Base-by-base conservation (phyloP, 1,140 invertebrate species). In the Dendrolimus kikuchii region DNA sequence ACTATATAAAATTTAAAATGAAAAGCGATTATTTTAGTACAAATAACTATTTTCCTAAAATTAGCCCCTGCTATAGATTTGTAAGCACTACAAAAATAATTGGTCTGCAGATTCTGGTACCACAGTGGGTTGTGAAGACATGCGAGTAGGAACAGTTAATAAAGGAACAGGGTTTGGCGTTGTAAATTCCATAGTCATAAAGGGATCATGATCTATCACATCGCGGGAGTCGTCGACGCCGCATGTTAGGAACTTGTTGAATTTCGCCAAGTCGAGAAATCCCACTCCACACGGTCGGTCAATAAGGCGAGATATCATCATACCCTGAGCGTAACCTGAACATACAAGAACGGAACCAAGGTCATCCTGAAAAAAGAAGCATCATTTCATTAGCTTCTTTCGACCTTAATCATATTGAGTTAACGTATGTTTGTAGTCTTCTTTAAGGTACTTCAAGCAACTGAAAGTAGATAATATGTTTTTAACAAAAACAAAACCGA, bases 151-250 rank as follows among this genome's bases (percentile, higher is more conserved):
- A 9, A 64, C 48, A 6, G 63, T 51, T 4, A 56, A 53, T 40
- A 59, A 60, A 5, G 55, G 37, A 9, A 57, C 51, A 5, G 39
- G n/a, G 6, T 59, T 41, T 10, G 6, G 7, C 0, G 66, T 60
- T 5, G 45, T 65, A 23, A 67, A 67, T 7, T 74, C 69, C 40
- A 71, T 64, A 7, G 66, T 57, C 57, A 77, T 58, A 10, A 56
- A 57, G 0, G 68, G 66, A 9, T 76, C 75, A 38, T 74, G 67
- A 36, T 71, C 68, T 42, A 80, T 62, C 6, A 81, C 75, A 42
- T 84, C 81, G 36, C 78, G 68, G 0, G 81, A 68, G 55, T 79
- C 81, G 39, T 84, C 81, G 2, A 84, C 76, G 3, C 71, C 77
- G 45, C 81, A 84, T 0, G 66, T 77, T 8, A 84, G 48, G 56